phyloP scores from a whole-genome alignment of 2,888 invertebrate species.

The Pterobdella sp. region DNA sequence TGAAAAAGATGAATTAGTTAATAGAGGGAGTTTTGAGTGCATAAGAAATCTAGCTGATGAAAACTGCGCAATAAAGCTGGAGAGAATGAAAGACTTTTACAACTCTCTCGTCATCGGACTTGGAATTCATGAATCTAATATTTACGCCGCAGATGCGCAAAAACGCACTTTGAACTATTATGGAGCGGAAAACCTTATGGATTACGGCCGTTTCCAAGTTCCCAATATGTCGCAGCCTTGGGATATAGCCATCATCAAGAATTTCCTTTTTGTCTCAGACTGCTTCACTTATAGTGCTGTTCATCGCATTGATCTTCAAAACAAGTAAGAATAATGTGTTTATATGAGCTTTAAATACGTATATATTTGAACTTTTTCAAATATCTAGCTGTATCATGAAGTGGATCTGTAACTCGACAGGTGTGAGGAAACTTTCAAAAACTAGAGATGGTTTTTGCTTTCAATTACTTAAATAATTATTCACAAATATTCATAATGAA shows the following conservation, averaged over 20 bases:
- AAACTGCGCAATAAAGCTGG: background rate
- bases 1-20: background rate
- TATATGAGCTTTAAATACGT: too few relatives aligned
- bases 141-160: background rate
- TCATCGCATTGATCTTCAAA: background rate
- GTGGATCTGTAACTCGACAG: conserved; percentile 7
- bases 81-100: background rate
- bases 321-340: background rate
- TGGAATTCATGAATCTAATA: background rate
- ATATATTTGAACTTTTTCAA: too few relatives aligned
- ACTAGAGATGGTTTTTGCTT: too few relatives aligned
- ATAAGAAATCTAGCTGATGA: background rate
- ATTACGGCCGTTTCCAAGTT: background rate
- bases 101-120: background rate
- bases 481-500: too few relatives aligned
- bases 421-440: conserved; percentile 18
- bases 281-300: background rate
- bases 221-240: background rate
- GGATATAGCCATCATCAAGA: background rate
- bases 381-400: conserved; percentile 23
- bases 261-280: background rate
- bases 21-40: background rate
- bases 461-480: too few relatives aligned
- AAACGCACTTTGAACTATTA: background rate
- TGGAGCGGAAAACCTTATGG: background rate